Evolutionary conservation across 2,113 vertebrate species (phyloP), one percentile per base, ranked within the genome.

Genomic region (Taurulus bubalis): DNA sequence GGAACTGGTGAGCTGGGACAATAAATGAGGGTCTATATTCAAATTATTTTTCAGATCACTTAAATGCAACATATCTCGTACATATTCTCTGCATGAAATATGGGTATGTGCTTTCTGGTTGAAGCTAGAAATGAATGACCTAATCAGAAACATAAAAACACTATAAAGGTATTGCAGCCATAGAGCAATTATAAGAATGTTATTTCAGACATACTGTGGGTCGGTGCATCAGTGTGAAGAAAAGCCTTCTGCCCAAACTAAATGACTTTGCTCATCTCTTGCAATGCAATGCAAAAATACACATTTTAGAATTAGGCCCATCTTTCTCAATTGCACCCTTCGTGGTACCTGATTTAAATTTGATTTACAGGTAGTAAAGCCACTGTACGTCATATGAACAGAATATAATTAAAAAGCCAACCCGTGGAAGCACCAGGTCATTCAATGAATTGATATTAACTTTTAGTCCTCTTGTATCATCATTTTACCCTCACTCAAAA

Each of bases 401-500:
- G 80, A 82, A 79, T 84, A 64, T 90, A 94, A 94, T 95, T 94
- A 95, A 93, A 91, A 92, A 85, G 69, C 82, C 82, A 90, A 72
- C 79, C 82, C 70, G 20, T 83, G 86, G 82, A 89, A 85, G 85
- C 91, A 83, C 82, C 76, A 53, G 91, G 93, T 95, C 90, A 90
- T 93, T 94, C 90, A 79, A 67, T 86, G 87, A 89, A 94, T 93
- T 94, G 93, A 93, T 94, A 93, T 90, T 84, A 91, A 90, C 91
- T 90, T 87, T 91, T 88, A 89, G 90, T 93, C 84, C 88, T 88
- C 93, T 90, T 93, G 89, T 82, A 92, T 94, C 94, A 94, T 95
- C 90, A 95, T 94, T 95, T 94, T 90, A 90, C 67, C 75, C 90
- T 88, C 83, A 80, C 88, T 93, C 91, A 93, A 79, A 94, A 92